Evolutionary conservation across 2,888 invertebrate species (phyloP).

Genomic region (Ophion ellenae): DNA sequence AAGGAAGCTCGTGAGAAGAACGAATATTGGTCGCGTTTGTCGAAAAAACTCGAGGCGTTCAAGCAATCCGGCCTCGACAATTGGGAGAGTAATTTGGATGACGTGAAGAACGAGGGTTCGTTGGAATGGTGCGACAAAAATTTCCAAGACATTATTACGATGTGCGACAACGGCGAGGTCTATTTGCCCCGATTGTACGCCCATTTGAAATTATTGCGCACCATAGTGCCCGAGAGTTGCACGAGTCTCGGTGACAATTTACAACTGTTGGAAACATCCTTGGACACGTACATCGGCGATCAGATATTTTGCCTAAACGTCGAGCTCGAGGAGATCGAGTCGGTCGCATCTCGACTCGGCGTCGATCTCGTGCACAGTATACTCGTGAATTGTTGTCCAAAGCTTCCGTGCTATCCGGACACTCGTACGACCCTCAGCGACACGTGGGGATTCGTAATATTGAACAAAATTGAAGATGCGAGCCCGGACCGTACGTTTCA

Average conservation of each 20-base stretch:
- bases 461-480: conserved; percentile 83
- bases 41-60: conserved; percentile 63
- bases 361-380: conserved; percentile 91
- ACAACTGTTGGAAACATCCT: conserved; percentile 68
- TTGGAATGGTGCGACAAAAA: conserved; percentile 60
- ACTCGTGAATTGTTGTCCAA: conserved; percentile 90
- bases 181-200: conserved; percentile 74
- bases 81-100: conserved; percentile 51
- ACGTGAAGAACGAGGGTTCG: conserved; percentile 30
- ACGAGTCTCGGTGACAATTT: conserved; percentile 53
- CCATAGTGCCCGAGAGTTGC: conserved; percentile 72
- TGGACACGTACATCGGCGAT: conserved; percentile 79
- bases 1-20: conserved; percentile 73
- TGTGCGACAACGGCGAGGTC: conserved; percentile 69
- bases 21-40: conserved; percentile 76
- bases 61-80: conserved; percentile 48
- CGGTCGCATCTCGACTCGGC: conserved; percentile 88
- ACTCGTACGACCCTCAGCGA: conserved; percentile 75
- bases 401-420: conserved; percentile 84
- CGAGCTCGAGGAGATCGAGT: conserved; percentile 88
- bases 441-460: conserved; percentile 74
- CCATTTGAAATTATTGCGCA: conserved; percentile 74
- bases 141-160: conserved; percentile 69
- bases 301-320: conserved; percentile 88
- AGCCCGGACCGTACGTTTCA: conserved; percentile 64